Conservation (phyloP, 1,140 invertebrate genomes). For the Cotesia typhae region DNA sequence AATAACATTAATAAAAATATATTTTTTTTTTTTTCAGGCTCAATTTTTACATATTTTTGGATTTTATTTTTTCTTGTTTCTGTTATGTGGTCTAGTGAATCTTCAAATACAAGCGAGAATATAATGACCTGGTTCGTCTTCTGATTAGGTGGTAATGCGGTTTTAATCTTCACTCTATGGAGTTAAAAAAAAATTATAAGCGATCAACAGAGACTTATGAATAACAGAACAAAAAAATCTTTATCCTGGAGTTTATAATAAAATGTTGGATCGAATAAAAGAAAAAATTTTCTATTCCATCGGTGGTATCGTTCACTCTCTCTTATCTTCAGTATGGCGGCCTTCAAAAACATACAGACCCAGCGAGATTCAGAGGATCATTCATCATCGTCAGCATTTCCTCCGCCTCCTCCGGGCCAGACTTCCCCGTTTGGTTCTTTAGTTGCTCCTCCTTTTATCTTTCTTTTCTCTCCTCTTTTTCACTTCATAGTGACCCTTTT, state of each 20-base stretch:
- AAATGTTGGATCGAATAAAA: too few relatives aligned
- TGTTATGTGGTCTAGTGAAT: too few relatives aligned
- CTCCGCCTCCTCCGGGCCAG: constrained; percentile 45
- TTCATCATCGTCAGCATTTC: constrained; percentile 60
- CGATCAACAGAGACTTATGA: background rate
- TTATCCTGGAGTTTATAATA: background rate
- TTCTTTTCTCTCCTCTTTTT: constrained; percentile 36
- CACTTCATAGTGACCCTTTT: constrained; percentile 42
- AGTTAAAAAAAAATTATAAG: background rate
- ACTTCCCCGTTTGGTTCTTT: constrained; percentile 38
- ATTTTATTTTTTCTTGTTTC: too few relatives aligned
- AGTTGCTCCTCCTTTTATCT: constrained; percentile 33
- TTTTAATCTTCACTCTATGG: background rate
- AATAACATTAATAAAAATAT: too few relatives aligned
- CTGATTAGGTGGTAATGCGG: background rate
- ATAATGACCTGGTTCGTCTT: too few relatives aligned
- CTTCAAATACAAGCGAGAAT: too few relatives aligned
- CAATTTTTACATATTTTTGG: too few relatives aligned
- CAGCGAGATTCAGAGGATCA: constrained; percentile 55
- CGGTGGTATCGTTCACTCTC: constrained; percentile 17
- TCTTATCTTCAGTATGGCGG: constrained; percentile 40
- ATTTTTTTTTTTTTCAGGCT: too few relatives aligned
- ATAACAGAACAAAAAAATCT: background rate
- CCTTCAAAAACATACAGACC: constrained; percentile 53
- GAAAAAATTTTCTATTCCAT: constrained; percentile 1